phyloP scores from a whole-genome alignment of 2,113 vertebrate species.

The Porphyrio hochstetteri region DNA sequence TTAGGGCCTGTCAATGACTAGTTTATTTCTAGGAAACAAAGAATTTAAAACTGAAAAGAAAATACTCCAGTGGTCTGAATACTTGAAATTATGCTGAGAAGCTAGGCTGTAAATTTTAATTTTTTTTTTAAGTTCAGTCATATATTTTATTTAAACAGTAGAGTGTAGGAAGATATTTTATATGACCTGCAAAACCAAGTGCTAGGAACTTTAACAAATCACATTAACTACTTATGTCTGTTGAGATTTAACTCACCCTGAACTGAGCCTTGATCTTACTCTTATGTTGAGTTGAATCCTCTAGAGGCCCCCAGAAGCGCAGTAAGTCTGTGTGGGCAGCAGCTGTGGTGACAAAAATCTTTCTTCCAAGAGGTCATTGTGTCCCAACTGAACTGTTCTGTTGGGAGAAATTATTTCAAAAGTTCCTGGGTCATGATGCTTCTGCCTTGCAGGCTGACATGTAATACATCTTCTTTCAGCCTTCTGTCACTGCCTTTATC shows the following conservation, averaged over 20 bases:
- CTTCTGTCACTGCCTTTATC: background rate
- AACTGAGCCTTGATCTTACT: background rate
- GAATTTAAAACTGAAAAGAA: background rate
- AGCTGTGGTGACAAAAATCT: background rate
- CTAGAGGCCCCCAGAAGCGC: background rate
- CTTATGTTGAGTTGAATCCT: background rate
- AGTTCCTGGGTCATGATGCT: background rate
- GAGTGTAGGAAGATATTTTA: background rate
- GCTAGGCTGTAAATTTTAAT: no score
- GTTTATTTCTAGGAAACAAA: background rate
- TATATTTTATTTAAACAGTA: background rate
- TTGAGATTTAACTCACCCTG: background rate
- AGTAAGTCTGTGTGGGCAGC: background rate
- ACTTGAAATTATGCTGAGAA: background rate
- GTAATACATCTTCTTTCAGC: background rate
- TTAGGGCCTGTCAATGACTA: fast-evolving
- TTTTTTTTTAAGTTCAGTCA: background rate
- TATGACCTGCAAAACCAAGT: background rate
- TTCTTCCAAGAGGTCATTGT: background rate
- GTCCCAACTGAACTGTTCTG: background rate
- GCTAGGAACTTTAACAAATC: background rate
- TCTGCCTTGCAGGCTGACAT: background rate
- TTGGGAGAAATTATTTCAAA: background rate
- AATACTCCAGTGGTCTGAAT: background rate
- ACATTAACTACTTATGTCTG: background rate